Base-by-base conservation (phyloP, 1,140 invertebrate genomes). In the Neodiprion fabricii region DNA sequence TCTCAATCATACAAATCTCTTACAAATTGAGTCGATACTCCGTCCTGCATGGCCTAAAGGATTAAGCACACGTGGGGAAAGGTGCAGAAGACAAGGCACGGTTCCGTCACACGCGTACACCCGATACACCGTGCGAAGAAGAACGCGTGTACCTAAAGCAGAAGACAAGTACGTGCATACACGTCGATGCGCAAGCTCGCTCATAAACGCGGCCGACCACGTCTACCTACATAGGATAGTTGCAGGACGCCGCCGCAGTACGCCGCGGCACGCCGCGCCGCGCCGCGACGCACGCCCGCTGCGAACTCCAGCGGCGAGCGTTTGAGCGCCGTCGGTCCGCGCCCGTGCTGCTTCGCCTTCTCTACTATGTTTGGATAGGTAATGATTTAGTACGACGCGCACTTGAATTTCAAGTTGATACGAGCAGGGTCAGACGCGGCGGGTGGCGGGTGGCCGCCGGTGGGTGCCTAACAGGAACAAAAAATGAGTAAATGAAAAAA, bases 341-440 rank as follows among this genome's bases (percentile, higher is more conserved):
- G 53, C 53, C 53, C 53, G 53, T 61, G 53, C 28, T 40, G 28
- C 53, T 61, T 61, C n/a, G 53, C 53, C 53, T 61, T 17, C 53
- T 61, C 53, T 12, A 61, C 53, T 61, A 61, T 61, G 53, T 61
- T 61, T 61, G 53, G 53, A 61, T 61, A 61, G 53, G 53, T 61
- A 61, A 61, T 61, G 53, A 61, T 61, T 61, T 61, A 61, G 53
- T 61, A 61, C 53, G 53, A 61, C 53, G 53, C 53, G 53, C 53
- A 17, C 28, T 40, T 40, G 53, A 61, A 14, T 61, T 61, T 17
- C 11, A 61, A 17, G 4, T 61, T 61, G 53, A 61, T 61, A 61
- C 53, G 53, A 61, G 53, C 53, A 61, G 53, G 53, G 53, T 61
- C 53, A 61, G 53, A 61, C 53, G 11, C 53, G 11, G 53, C 53